Evolutionary conservation across 2,888 invertebrate species (phyloP), one percentile per base, ranked within the genome.

Genomic region (Parnassius mnemosyne): DNA sequence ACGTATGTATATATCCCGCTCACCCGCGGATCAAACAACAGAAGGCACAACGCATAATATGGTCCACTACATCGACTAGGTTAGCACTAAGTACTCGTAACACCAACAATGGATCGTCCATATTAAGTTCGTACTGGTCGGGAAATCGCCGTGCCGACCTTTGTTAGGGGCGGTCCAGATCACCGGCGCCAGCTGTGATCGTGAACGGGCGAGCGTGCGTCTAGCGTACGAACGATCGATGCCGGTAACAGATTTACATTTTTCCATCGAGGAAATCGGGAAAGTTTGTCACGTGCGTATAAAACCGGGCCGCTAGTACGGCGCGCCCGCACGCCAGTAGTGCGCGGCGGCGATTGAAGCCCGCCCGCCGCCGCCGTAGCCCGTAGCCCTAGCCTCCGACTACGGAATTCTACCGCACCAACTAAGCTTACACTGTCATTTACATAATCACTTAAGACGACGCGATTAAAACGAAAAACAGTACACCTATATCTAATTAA

Each of bases 201-300:
- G 81, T 78, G 83, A 77, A 81, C 81, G 77, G 78, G 75, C 77
- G 83, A 83, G 84, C 83, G 84, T 73, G 82, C 84, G 85, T 84
- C 86, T 84, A 81, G 77, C 79, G 77, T 73, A 76, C 76, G 76
- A 68, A 79, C 89, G 91, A 90, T 90, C 91, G 91, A 90, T 91
- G 88, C 84, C 85, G 83, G 83, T 84, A 82, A 83, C 86, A 83
- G 89, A 90, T 90, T 91, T 88, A 90, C 89, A 90, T 91, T 89
- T 34, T 89, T 88, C 85, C 87, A 84, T 80, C 71, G 79, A 83
- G 89, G 83, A 88, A 85, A 89, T 90, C 90, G 89, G 82, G 80
- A 90, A 91, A 91, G 90, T 91, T 91, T 90, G 86, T 84, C 84
- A 85, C 85, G 86, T 86, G 87, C 77, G 77, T 78, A 73, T 73